Evolutionary conservation across 2,113 vertebrate species (phyloP).

Genomic region (Chrysochloris asiatica): DNA sequence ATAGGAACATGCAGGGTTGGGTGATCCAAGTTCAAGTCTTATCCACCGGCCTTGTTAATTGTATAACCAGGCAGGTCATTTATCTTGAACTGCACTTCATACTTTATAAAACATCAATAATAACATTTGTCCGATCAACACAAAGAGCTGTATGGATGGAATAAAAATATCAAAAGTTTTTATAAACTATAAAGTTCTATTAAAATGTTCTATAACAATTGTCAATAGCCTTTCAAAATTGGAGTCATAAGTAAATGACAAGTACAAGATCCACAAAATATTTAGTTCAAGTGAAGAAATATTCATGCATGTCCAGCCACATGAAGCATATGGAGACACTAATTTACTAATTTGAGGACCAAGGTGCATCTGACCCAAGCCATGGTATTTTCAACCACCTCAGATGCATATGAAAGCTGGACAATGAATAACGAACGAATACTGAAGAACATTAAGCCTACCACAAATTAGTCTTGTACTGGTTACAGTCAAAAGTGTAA

Average conservation of each 20-base stretch:
- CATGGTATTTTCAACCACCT: too few relatives aligned
- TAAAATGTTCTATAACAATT: conserved; percentile 41
- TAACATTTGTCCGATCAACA: background rate
- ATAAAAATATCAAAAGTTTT: conserved; percentile 40
- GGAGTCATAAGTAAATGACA: background rate
- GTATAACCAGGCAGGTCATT: background rate
- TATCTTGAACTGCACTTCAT: background rate
- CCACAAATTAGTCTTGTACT: background rate
- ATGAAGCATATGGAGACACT: too few relatives aligned
- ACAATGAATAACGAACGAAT: background rate
- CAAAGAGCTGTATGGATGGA: background rate
- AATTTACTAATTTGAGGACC: too few relatives aligned
- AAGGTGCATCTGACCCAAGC: too few relatives aligned
- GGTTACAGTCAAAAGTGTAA: background rate
- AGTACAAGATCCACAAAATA: background rate
- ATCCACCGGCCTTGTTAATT: background rate
- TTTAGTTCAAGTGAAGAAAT: conserved; percentile 17
- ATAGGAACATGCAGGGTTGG: background rate
- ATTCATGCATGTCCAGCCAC: background rate
- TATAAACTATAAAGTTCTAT: conserved; percentile 16
- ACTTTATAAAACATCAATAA: conserved; percentile 2
- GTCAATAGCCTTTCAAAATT: background rate
- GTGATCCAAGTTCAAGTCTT: background rate
- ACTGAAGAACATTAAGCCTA: background rate
- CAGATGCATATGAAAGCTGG: too few relatives aligned